Percentiles rank a stretch among this genome's conserved stretches.
Evolutionary conservation across 92 coral and sea anemone genomes (phyloP).

Genomic region (Bergia sp.): DNA sequence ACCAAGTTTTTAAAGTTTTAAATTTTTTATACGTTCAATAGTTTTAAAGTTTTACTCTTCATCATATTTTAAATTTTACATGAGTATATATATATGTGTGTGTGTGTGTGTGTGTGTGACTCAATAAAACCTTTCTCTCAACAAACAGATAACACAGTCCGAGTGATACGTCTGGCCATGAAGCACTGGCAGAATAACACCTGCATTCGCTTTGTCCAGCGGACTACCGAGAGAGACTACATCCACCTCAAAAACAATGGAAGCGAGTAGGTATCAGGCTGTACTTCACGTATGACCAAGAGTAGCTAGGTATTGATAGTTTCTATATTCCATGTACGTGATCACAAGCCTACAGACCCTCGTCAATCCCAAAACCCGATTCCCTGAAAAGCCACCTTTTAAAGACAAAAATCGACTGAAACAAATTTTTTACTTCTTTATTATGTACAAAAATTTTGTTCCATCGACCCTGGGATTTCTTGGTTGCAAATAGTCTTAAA

Average conservation of each 20-base stretch:
- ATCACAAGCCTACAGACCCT: background rate
- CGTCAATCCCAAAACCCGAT: background rate
- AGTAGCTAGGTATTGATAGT: no score
- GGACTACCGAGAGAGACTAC: slow-evolving; percentile 53
- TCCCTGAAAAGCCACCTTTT: no score
- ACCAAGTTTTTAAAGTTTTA: no score
- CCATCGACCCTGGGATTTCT: no score
- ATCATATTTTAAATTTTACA: no score
- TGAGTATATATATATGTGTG: no score
- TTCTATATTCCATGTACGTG: background rate
- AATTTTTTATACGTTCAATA: no score
- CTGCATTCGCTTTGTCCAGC: slow-evolving; percentile 54
- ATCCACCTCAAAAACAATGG: slow-evolving; percentile 37
- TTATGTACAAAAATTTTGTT: no score
- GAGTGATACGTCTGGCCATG: slow-evolving; percentile 55
- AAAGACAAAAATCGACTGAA: no score
- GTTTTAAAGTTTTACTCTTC: no score
- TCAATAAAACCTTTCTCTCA: background rate
- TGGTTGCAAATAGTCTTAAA: no score
- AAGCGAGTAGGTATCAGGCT: slow-evolving; percentile 20
- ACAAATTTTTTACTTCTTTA: no score
- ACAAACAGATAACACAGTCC: slow-evolving; percentile 34
- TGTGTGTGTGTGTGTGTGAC: background rate
- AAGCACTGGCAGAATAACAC: slow-evolving; percentile 60
- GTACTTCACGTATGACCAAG: background rate